Percentiles rank a stretch among this genome's conserved stretches.
Evolutionary conservation across 2,888 invertebrate genomes (phyloP).

Genomic region (Spilosoma lubricipeda): DNA sequence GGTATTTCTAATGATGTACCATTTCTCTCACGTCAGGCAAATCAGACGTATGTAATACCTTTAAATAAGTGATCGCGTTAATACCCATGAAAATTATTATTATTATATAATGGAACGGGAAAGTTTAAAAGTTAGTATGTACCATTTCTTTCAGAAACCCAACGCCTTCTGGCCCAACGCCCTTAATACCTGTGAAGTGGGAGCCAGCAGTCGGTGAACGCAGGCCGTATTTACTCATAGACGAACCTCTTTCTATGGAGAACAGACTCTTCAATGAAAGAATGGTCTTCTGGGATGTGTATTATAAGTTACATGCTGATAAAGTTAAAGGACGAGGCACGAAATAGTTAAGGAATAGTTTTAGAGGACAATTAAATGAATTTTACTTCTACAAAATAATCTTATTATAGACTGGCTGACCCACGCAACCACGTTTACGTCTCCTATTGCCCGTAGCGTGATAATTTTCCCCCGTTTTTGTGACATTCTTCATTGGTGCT

Average conservation of each 20-base stretch:
- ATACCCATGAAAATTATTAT: no score
- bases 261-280: conserved; percentile 19
- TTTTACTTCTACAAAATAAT: neutral
- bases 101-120: no score
- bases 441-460: no score
- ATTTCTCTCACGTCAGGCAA: neutral
- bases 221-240: neutral
- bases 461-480: no score
- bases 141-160: neutral
- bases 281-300: conserved; percentile 32
- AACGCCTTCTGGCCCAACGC: neutral
- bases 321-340: conserved; percentile 17
- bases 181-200: neutral
- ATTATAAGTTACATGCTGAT: conserved; percentile 16
- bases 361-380: neutral
- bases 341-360: neutral
- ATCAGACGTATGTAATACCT: no score
- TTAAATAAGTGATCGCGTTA: no score
- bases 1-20: no score
- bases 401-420: neutral
- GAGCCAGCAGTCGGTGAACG: neutral
- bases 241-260: neutral
- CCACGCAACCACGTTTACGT: no score
- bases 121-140: no score
- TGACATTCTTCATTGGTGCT: no score